Evolutionary conservation across 30 jellyfish, hydroid and myxozoan genomes (phyloP).

Genomic region (Aurelia sp.): DNA sequence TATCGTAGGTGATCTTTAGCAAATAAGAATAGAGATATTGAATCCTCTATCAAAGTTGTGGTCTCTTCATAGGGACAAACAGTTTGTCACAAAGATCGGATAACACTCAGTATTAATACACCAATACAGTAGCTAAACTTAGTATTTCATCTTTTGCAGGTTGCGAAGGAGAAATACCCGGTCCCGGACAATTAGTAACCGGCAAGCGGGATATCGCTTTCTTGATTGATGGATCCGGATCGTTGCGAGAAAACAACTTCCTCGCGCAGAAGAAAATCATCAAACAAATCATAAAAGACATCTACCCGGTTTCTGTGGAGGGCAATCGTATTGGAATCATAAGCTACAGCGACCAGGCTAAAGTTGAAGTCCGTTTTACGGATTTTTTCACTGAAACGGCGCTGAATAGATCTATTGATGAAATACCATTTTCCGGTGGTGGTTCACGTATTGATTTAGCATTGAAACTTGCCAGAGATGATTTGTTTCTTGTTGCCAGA

Average conservation of each 20-base stretch:
- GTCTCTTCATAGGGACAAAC: too few relatives aligned
- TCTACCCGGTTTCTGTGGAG: slow-evolving; percentile 75
- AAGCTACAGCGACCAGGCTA: slow-evolving; percentile 79
- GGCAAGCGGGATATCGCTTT: slow-evolving; percentile 77
- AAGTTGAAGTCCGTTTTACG: slow-evolving; percentile 72
- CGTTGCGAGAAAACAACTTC: slow-evolving; percentile 70
- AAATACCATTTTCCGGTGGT: slow-evolving; percentile 68
- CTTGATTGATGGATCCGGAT: slow-evolving; percentile 80
- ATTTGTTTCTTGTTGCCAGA: slow-evolving; percentile 51
- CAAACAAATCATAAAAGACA: slow-evolving; percentile 59
- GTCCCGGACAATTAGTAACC: background rate
- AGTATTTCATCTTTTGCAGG: background rate
- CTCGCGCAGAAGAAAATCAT: slow-evolving; percentile 72
- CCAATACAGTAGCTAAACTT: too few relatives aligned
- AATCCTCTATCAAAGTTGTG: too few relatives aligned
- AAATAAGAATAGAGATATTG: too few relatives aligned
- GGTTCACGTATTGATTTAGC: slow-evolving; percentile 89
- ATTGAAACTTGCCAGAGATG: slow-evolving; percentile 72
- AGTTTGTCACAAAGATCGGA: too few relatives aligned
- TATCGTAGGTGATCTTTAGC: too few relatives aligned
- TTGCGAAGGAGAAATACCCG: background rate
- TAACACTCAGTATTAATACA: too few relatives aligned
- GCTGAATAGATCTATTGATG: slow-evolving; percentile 67
- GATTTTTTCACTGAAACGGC: slow-evolving; percentile 62
- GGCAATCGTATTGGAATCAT: slow-evolving; percentile 81